These are phyloP conservation scores for Erythrolamprus reginae DNA, from an alignment of 2,113 vertebrate species.

Conservation along the genomic window DNA sequence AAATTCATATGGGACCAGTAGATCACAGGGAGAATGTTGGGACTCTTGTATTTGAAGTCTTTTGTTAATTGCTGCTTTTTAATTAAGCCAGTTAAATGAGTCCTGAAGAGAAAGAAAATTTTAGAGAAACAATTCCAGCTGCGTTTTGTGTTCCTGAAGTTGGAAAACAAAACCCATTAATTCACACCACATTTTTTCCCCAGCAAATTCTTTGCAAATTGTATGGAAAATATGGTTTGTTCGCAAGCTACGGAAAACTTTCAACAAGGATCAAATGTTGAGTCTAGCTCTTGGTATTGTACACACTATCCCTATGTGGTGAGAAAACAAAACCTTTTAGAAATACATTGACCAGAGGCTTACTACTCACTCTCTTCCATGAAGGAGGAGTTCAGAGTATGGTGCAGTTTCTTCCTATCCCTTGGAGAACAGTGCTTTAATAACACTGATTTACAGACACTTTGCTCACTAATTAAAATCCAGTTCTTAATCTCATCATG, in stretches of 20 bases:
- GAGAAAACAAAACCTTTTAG: neutral
- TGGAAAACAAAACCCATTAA: constrained; percentile 6
- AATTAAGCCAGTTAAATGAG: constrained; percentile 19
- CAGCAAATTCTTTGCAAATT: constrained; percentile 22
- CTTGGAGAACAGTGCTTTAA: neutral
- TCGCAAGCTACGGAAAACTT: constrained; percentile 11
- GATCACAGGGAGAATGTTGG: neutral
- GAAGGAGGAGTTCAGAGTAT: neutral
- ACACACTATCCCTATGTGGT: neutral
- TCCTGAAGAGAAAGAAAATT: constrained; percentile 8
- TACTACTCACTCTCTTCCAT: neutral
- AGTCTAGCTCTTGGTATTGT: neutral
- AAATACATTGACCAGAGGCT: neutral
- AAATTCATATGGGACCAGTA: neutral
- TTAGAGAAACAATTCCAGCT: constrained; percentile 18
- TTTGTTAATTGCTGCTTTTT: constrained; percentile 15
- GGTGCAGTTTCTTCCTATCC: neutral
- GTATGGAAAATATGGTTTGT: constrained; percentile 21
- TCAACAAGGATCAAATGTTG: constrained; percentile 15
- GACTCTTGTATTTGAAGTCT: neutral
- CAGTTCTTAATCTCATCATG: neutral
- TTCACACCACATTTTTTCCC: neutral
- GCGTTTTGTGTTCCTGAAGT: constrained; percentile 10
- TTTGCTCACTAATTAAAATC: neutral
- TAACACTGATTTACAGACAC: neutral